These are phyloP conservation scores for Pemphredon lugubris DNA, from an alignment of 2,888 invertebrate genomes.

Conservation along the genomic window DNA sequence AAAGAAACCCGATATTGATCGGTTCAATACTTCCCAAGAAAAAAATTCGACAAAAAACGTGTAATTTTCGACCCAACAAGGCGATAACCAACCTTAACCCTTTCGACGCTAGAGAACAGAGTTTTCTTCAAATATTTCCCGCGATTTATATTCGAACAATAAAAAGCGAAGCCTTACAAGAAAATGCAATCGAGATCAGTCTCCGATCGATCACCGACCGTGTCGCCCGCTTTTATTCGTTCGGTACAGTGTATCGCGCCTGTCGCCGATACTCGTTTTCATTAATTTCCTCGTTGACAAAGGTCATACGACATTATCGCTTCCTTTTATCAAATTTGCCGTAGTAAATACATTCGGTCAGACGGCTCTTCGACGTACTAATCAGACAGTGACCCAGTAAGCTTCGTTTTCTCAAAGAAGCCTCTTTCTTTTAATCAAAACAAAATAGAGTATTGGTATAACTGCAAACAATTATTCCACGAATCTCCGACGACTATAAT, in stretches of 20 bases:
- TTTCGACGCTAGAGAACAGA: too few relatives aligned
- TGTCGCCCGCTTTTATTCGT: neutral
- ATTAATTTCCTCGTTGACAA: slow-evolving; percentile 12
- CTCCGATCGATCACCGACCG: slow-evolving; percentile 3
- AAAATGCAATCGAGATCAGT: slow-evolving; percentile 12
- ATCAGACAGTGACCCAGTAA: slow-evolving; percentile 9
- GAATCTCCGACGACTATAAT: too few relatives aligned
- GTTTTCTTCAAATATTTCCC: neutral
- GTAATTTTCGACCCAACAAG: too few relatives aligned
- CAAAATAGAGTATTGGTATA: too few relatives aligned
- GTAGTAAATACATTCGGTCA: neutral
- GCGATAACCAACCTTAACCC: too few relatives aligned
- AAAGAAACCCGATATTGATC: too few relatives aligned
- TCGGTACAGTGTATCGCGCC: neutral
- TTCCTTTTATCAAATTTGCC: slow-evolving; percentile 27
- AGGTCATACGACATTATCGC: slow-evolving; percentile 22
- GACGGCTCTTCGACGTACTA: neutral
- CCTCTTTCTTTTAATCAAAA: too few relatives aligned
- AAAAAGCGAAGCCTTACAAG: slow-evolving; percentile 1
- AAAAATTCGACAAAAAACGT: neutral
- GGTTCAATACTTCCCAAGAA: too few relatives aligned
- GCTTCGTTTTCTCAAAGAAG: too few relatives aligned
- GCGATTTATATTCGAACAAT: neutral
- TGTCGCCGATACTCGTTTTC: neutral
- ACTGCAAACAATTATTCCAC: too few relatives aligned